Base-by-base conservation (phyloP, 2,113 vertebrate species). In the Atractosteus spatula region DNA sequence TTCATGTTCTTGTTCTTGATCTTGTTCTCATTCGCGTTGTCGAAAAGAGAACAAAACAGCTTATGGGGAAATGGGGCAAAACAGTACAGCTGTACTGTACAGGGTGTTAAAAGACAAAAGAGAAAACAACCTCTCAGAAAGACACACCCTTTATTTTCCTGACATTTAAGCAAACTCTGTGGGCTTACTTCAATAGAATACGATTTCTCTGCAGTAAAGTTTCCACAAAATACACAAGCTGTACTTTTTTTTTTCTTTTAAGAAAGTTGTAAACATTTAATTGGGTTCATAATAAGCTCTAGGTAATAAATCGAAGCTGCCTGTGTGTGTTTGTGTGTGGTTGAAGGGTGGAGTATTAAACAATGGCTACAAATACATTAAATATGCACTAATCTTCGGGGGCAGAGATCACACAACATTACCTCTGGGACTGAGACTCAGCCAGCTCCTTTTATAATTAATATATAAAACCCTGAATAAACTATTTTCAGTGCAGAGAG, bases 271-370 rank as follows among this genome's bases (percentile, higher is more conserved):
- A 87, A 87, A 87, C 76, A 80, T 84, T 85, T 88, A 90, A 91
- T 90, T 90, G 86, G 76, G 80, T 83, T 83, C 85, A 87, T 90
- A 88, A 89, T 89, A 86, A 78, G 75, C 84, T 81, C 82, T 69
- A 47, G 76, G 75, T 76, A 78, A 82, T 87, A 88, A 89, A 91
- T 88, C 80, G 29, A 29, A 83, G 62, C 71, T n/a, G 74, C 77
- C 77, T 75, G 41, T 63, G 66, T 54, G 62, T 74, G 62, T 51
- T 61, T 71, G 76, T 12, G 74, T 82, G 78, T 78, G 77, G 66
- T 71, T 75, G 75, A 68, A 54, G 71, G 66, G 81, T 65, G 54
- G 73, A 41, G 57, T 75, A 73, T 75, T 77, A 79, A 81, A 80
- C 76, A 76, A 84, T 63, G 68, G 69, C 73, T 80, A 77, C 79